Evolutionary conservation across 1,140 invertebrate species (phyloP).

Genomic region (Thereuonema tuberculata): DNA sequence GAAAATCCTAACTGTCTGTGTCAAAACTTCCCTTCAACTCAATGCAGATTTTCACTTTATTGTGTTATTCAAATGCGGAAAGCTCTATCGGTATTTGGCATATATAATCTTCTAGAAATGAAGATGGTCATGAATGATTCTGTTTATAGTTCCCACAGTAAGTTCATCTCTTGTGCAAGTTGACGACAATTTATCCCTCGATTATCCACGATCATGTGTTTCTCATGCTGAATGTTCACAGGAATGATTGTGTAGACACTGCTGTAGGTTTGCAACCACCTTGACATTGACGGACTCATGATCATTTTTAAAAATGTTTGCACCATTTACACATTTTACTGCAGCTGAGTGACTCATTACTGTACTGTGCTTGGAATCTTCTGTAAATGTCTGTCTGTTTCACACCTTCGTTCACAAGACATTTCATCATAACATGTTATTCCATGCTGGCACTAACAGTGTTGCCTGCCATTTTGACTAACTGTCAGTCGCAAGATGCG

Average conservation of each 20-base stretch:
- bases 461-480: neutral
- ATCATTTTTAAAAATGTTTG: neutral
- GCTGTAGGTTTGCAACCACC: neutral
- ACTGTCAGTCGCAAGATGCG: no score
- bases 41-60: neutral
- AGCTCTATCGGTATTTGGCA: neutral
- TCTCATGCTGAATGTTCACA: neutral
- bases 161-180: neutral
- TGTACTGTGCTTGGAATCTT: neutral
- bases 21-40: neutral
- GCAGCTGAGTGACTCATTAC: neutral
- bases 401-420: neutral
- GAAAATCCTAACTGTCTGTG: neutral
- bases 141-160: neutral
- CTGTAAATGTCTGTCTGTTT: neutral
- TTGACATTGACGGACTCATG: neutral
- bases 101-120: neutral
- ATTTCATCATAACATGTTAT: no score
- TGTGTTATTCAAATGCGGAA: no score
- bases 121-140: neutral
- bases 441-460: neutral
- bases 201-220: neutral
- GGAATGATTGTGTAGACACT: no score
- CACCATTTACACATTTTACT: neutral
- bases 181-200: neutral